Evolutionary conservation across 2,113 vertebrate genomes (phyloP).

Genomic region (Etheostoma cragini): DNA sequence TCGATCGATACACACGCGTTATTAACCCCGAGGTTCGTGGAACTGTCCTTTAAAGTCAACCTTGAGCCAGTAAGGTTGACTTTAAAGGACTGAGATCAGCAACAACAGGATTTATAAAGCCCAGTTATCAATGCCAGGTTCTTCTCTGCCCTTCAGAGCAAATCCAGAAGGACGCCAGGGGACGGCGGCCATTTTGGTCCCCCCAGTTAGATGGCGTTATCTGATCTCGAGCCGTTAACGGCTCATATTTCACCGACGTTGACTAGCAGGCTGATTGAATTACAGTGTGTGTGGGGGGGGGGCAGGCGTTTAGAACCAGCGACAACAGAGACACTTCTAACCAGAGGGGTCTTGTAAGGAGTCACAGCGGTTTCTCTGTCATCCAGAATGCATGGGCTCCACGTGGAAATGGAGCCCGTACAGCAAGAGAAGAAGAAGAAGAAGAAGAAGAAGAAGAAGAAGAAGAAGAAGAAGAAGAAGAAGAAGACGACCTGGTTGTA

Average conservation of each 20-base stretch:
- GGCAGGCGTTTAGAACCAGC: slow-evolving; percentile 17
- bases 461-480: no score
- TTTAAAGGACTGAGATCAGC: no score
- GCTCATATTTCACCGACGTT: slow-evolving; percentile 66
- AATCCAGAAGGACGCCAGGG: neutral
- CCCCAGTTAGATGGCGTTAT: slow-evolving; percentile 37
- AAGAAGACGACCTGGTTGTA: no score
- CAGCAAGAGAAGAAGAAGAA: no score
- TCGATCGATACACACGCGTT: no score
- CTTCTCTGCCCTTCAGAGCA: neutral
- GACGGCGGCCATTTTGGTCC: slow-evolving; percentile 48
- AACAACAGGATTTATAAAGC: no score
- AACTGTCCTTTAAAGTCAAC: no score
- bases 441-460: no score
- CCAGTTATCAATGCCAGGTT: neutral
- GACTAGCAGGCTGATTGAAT: slow-evolving; percentile 73
- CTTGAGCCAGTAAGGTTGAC: no score
- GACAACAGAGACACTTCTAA: slow-evolving; percentile 1
- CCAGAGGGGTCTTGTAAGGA: neutral
- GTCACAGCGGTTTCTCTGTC: no score
- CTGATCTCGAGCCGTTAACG: slow-evolving; percentile 42
- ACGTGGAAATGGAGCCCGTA: neutral
- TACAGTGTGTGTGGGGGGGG: slow-evolving; percentile 47
- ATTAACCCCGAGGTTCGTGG: no score
- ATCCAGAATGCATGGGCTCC: neutral